Evolutionary conservation across 1,140 invertebrate genomes (phyloP), one percentile per base, ranked within the genome.

Genomic region (Apis dorsata): DNA sequence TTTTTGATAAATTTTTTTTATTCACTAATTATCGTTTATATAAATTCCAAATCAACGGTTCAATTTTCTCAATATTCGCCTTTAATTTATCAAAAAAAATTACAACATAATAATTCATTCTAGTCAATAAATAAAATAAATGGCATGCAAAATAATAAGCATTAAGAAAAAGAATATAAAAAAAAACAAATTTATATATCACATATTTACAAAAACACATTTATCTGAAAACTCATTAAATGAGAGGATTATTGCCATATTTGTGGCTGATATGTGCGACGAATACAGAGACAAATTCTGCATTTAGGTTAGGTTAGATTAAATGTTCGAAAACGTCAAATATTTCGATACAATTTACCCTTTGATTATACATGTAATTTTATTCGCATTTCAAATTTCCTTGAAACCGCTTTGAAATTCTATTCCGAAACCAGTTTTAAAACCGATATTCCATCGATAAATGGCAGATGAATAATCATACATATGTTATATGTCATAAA

Each of bases 341-440:
- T 21, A 70, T 59, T 51, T 4, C 21, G 19, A 55, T 49, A 79
- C 66, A 79, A 79, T 24, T 24, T 79, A 11, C 11, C 1, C 21
- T 66, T 70, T 79, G 53, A 79, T 79, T 70, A 70, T 49, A 24
- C 24, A 51, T 34, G 55, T 59, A 12, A 68, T 57, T 66, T 66
- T 55, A 53, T 24, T 34, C 7, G 9, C 17, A 9, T 13, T 12
- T 17, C 11, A 19, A 73, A 59, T 73, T 73, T 73, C 49, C 49
- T 13, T 10, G 15, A 63, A 63, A 28, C 15, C 24, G 13, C 10
- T 44, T 44, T 44, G 15, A 28, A 28, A 19, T 24, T 8, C 13
- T 71, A 10, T 71, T 3, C 49, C 49, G 2, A 7, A 44, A 44
- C 34, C 17, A 19, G 24, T 28, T 55, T 55, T 24, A 24, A 59